Evolutionary conservation across 2,113 vertebrate genomes (phyloP).

Genomic region (Sakesphorus luctuosus): DNA sequence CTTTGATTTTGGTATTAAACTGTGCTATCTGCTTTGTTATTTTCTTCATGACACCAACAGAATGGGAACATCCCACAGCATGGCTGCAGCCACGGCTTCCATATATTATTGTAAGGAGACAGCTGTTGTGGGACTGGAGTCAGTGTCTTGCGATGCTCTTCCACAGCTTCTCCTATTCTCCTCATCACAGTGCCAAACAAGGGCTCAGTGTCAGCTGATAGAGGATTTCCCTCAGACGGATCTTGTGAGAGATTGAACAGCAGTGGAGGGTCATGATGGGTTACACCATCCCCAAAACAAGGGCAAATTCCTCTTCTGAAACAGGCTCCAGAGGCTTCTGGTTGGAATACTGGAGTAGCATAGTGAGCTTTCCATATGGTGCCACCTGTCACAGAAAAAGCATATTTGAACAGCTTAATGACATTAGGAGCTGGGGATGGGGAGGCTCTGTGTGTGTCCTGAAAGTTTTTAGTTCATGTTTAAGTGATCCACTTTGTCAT

Average conservation of each 20-base stretch:
- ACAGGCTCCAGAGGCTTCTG: constrained; percentile 77
- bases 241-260: constrained; percentile 82
- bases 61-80: constrained; percentile 88
- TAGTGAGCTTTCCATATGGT: constrained; percentile 85
- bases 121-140: constrained; percentile 75
- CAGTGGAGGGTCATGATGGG: constrained; percentile 79
- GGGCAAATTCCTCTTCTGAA: constrained; percentile 72
- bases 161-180: constrained; percentile 68
- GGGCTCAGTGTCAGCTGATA: constrained; percentile 69
- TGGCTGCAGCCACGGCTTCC: constrained; percentile 88
- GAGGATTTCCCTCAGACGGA: constrained; percentile 79
- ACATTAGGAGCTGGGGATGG: background rate
- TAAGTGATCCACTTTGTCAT: background rate
- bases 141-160: constrained; percentile 70
- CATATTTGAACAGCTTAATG: background rate
- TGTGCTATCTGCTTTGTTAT: background rate
- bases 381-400: constrained; percentile 73
- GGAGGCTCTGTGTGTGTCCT: background rate
- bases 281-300: constrained; percentile 73
- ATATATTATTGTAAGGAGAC: constrained; percentile 71
- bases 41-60: constrained; percentile 78
- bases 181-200: constrained; percentile 62
- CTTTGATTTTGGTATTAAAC: background rate
- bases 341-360: constrained; percentile 82
- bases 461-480: background rate